A percentile compares a stretch with the other conserved stretches of the same genome.
Conservation (phyloP, 2,888 invertebrate genomes). For the Ischnus inquisitorius region DNA sequence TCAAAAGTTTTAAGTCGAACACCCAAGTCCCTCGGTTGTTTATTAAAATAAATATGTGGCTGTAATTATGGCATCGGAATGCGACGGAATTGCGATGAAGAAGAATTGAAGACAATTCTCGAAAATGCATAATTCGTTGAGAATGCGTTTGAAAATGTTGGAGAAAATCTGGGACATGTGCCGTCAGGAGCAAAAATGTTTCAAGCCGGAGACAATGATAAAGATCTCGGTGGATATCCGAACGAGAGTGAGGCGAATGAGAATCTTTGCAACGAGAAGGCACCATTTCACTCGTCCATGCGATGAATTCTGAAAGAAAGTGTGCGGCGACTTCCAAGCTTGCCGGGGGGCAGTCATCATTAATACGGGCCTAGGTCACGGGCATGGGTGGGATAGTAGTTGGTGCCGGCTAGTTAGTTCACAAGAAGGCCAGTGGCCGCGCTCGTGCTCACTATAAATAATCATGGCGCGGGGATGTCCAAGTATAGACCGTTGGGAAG, state of each 20-base stretch:
- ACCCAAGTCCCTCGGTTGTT: no score
- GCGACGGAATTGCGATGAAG: no score
- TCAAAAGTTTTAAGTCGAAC: no score
- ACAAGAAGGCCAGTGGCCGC: conserved; percentile 86
- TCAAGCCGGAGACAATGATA: not conserved
- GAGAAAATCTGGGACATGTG: conserved; percentile 6
- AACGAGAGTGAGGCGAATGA: not conserved
- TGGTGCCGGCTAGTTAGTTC: conserved; percentile 85
- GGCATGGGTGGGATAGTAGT: conserved; percentile 79
- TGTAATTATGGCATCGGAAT: no score
- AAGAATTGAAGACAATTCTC: no score
- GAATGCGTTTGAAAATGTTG: not conserved
- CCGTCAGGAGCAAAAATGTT: conserved; percentile 7
- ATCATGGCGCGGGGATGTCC: conserved; percentile 91
- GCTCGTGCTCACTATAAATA: conserved; percentile 90
- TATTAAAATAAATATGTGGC: no score
- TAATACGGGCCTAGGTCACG: conserved; percentile 86
- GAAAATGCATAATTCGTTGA: not conserved
- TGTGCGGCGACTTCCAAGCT: conserved; percentile 44
- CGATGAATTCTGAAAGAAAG: conserved; percentile 55
- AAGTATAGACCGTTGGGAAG: conserved; percentile 95
- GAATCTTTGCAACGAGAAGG: conserved; percentile 8
- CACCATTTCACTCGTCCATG: conserved; percentile 40
- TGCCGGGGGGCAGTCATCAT: conserved; percentile 78
- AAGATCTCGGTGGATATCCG: not conserved